Conservation (phyloP, 2,113 vertebrate genomes). For the Tylochromis polylepis region DNA sequence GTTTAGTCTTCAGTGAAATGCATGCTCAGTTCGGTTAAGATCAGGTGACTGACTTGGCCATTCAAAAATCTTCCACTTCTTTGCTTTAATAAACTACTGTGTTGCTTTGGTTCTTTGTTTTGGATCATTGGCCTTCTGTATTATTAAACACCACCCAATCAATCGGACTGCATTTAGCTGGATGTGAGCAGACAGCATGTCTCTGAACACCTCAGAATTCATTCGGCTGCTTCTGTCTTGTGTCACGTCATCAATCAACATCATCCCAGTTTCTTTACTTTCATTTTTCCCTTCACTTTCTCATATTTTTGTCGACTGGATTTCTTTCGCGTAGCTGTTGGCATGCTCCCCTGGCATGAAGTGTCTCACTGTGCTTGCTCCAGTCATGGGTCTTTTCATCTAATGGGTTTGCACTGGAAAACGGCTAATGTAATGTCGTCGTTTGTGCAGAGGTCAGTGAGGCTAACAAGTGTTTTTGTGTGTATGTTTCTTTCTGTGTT, state of each 20-base stretch:
- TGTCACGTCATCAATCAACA: background rate
- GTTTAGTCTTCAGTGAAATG: too few relatives aligned
- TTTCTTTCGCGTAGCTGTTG: conserved; percentile 49
- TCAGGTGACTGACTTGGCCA: background rate
- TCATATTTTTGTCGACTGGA: conserved; percentile 16
- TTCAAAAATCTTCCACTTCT: background rate
- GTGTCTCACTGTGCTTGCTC: conserved; percentile 56
- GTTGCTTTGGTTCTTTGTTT: background rate
- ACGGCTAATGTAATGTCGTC: conserved; percentile 35
- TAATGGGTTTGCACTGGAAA: conserved; percentile 49
- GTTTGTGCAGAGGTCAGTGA: background rate
- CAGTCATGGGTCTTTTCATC: conserved; percentile 44
- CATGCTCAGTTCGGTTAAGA: background rate
- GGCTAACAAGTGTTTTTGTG: conserved; percentile 18
- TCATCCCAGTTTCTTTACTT: background rate
- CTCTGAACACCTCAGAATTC: background rate
- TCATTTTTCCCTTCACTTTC: background rate
- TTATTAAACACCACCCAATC: background rate
- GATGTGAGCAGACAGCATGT: background rate
- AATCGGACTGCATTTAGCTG: background rate
- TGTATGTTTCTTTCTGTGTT: background rate
- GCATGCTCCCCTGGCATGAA: conserved; percentile 60
- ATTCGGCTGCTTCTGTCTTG: background rate
- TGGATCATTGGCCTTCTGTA: background rate
- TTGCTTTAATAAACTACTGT: background rate